A percentile compares a stretch with the other conserved stretches of the same genome.
phyloP scores from a whole-genome alignment of 2,888 invertebrate genomes.

The Eupithecia tripunctaria region DNA sequence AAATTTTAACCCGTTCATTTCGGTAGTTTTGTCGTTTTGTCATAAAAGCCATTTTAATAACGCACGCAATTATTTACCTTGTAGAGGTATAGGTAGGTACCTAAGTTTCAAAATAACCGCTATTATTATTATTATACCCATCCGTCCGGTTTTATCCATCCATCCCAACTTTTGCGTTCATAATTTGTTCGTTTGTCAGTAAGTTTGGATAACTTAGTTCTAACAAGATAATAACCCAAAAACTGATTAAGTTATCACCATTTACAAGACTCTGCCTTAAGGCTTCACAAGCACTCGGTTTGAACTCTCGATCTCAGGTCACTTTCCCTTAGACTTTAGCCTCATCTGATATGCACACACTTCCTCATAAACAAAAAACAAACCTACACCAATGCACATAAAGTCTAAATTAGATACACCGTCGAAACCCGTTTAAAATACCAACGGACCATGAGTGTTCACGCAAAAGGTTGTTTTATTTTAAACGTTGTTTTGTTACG shows the following conservation, averaged over 20 bases:
- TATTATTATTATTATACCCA: too few species aligned
- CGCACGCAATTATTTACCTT: too few species aligned
- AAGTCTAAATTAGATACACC: neutral
- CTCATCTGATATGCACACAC: conserved; percentile 24
- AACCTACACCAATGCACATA: neutral
- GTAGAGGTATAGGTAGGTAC: too few species aligned
- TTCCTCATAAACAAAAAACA: conserved; percentile 17
- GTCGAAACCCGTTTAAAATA: conserved; percentile 3
- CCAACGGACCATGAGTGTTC: conserved; percentile 2
- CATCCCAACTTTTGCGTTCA: too few species aligned
- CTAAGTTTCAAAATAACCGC: too few species aligned
- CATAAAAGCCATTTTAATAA: too few species aligned
- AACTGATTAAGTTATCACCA: neutral
- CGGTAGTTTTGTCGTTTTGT: too few species aligned
- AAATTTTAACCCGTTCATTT: too few species aligned
- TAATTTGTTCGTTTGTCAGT: too few species aligned
- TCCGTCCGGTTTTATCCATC: too few species aligned
- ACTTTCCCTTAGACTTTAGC: conserved; percentile 30
- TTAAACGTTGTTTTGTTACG: neutral
- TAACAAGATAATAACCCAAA: neutral
- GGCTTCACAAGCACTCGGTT: conserved; percentile 15
- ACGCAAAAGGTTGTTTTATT: conserved; percentile 1
- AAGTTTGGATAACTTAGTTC: too few species aligned
- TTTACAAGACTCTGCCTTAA: conserved; percentile 1
- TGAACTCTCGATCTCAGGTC: conserved; percentile 35